Evolutionary conservation across 2,888 invertebrate species (phyloP).

Genomic region (Drosophila formosana): DNA sequence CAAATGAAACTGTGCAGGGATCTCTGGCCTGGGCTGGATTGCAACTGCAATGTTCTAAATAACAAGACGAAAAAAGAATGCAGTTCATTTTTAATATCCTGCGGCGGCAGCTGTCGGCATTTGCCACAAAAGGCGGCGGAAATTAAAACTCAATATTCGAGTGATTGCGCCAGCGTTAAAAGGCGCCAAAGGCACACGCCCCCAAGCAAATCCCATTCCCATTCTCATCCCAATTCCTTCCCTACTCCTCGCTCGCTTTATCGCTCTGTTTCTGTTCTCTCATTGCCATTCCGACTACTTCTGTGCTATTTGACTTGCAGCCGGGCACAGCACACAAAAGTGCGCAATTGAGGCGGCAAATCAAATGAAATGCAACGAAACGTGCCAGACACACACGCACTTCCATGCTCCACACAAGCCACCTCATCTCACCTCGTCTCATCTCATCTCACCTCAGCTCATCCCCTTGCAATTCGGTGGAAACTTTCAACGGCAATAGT

Average conservation of each 20-base stretch:
- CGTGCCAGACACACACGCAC: slow-evolving; percentile 62
- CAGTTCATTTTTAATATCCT: slow-evolving; percentile 77
- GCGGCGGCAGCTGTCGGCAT: slow-evolving; percentile 69
- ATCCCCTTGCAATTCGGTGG: slow-evolving; percentile 46
- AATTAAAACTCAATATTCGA: slow-evolving; percentile 80
- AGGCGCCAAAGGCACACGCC: slow-evolving; percentile 1
- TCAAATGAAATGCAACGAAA: slow-evolving; percentile 77
- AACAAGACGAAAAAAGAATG: slow-evolving; percentile 34
- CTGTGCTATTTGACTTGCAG: slow-evolving; percentile 70
- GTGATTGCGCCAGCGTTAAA: slow-evolving; percentile 61
- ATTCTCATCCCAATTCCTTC: not conserved
- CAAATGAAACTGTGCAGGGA: slow-evolving; percentile 41
- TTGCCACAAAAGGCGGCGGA: slow-evolving; percentile 66
- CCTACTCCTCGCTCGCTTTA: not conserved
- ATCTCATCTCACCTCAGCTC: not conserved
- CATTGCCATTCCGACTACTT: slow-evolving; percentile 31
- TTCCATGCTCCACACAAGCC: slow-evolving; percentile 17
- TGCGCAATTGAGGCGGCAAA: slow-evolving; percentile 79
- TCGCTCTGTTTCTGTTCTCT: not conserved
- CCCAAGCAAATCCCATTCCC: slow-evolving; percentile 16
- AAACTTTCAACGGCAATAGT: slow-evolving; percentile 68
- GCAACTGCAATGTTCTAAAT: slow-evolving; percentile 36
- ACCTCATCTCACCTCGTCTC: not conserved
- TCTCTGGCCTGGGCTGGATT: slow-evolving; percentile 30
- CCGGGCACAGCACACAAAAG: slow-evolving; percentile 65